Evolutionary conservation across 2,113 vertebrate species (phyloP), one percentile per base, ranked within the genome.

Genomic region (Lophura nycthemera): DNA sequence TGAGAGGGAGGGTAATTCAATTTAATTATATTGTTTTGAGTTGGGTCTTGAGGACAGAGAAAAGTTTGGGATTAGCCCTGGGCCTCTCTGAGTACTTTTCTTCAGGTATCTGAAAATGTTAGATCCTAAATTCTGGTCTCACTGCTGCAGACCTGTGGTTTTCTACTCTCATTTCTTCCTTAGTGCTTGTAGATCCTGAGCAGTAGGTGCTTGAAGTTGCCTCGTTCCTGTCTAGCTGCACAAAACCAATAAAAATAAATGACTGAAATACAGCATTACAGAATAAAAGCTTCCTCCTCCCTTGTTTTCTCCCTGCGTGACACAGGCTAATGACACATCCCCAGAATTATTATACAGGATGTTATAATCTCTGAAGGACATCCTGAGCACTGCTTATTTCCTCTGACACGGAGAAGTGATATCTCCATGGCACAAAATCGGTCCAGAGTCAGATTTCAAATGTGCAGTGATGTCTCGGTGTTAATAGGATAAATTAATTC

Each of bases 281-380:
- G 76, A 88, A 92, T 40, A 91, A 92, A 95, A 81, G 40, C 70
- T 76, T 90, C 73, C n/a, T 87, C 36, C 90, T 95, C 50, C 48
- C 36, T 84, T 57, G 32, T 81, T 93, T 93, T 94, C 65, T 71
- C 63, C n/a, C 66, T 84, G 24, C 27, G 2, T 57, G 80, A 64
- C 56, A 92, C 8, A 38, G 73, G 36, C 5, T 72, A 73, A 70
- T 54, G 63, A n/a, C 43, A 30, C 2, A 8, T 48, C 40, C 75
- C 87, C 64, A 48, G 69, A 91, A 85, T 74, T 83, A 48, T 67
- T 83, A 10, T n/a, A 34, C 21, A 38, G 70, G 60, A 81, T 15
- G 4, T 21, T 45, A 50, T 63, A 0, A 40, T 13, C 50, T 61
- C 6, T 22, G 43, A 65, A 80, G 75, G 63, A 79, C 72, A 65